A percentile compares a stretch with the other conserved stretches of the same genome.
Conservation (phyloP, 2,888 invertebrate genomes). For the Ecliptopera silaceata region DNA sequence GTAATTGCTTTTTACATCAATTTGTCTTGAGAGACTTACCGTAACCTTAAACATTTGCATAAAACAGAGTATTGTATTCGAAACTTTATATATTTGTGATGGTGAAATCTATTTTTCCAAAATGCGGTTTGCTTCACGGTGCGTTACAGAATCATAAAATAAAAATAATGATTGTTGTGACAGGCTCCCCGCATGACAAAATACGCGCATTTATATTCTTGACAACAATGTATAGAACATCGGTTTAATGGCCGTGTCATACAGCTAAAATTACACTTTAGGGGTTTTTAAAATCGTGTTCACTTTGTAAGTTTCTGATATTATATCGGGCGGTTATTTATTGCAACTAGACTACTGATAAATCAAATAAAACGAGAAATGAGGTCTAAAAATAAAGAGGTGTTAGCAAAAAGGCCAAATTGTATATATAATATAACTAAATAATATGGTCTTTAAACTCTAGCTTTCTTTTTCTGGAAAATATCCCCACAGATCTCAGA, state of each 20-base stretch:
- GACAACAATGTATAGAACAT: slow-evolving; percentile 78
- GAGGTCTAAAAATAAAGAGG: no score
- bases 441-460: no score
- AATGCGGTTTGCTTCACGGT: slow-evolving; percentile 69
- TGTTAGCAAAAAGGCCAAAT: no score
- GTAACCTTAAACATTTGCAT: background rate
- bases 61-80: slow-evolving; percentile 42
- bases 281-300: slow-evolving; percentile 42
- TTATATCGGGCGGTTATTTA: background rate
- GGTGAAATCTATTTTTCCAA: slow-evolving; percentile 65
- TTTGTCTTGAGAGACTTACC: background rate
- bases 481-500: no score
- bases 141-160: slow-evolving; percentile 75
- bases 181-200: slow-evolving; percentile 77
- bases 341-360: background rate
- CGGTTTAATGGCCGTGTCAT: slow-evolving; percentile 72
- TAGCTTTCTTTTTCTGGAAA: no score
- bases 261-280: slow-evolving; percentile 65
- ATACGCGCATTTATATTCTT: slow-evolving; percentile 74
- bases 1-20: background rate
- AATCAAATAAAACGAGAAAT: no score
- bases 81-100: slow-evolving; percentile 52
- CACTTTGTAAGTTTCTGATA: slow-evolving; percentile 45
- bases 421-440: no score
- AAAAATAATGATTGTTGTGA: slow-evolving; percentile 80